These are phyloP conservation scores for Passer domesticus DNA, from an alignment of 2,113 vertebrate species.

Conservation along the genomic window DNA sequence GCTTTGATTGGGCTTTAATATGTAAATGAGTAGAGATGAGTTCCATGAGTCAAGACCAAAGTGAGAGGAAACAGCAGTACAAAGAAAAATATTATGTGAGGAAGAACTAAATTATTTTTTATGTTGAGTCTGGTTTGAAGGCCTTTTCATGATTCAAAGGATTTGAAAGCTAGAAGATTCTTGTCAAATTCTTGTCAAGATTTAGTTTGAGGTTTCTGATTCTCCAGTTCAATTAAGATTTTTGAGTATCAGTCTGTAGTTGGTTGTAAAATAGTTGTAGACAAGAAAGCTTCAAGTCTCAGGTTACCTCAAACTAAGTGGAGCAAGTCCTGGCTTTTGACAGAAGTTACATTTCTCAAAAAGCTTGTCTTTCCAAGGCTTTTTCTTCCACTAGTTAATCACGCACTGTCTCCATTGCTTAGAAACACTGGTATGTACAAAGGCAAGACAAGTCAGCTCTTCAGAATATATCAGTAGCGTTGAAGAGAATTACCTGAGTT, in stretches of 20 bases:
- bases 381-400: neutral
- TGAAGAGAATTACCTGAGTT: neutral
- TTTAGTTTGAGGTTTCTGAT: neutral
- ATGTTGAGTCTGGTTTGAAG: neutral
- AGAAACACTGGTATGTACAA: neutral
- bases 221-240: neutral
- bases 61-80: neutral
- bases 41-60: neutral
- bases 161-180: neutral
- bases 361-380: neutral
- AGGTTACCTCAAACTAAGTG: neutral
- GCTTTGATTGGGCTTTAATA: conserved; percentile 1
- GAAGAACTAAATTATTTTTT: neutral
- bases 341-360: neutral
- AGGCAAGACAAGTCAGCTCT: neutral
- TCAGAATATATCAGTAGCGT: neutral
- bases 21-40: neutral
- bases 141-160: neutral
- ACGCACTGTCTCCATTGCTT: neutral
- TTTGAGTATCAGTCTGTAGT: neutral
- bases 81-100: neutral
- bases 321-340: neutral
- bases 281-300: neutral
- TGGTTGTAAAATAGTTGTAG: neutral
- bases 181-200: neutral